Evolutionary conservation across 2,888 invertebrate genomes (phyloP).

Genomic region (Auanema sp.): DNA sequence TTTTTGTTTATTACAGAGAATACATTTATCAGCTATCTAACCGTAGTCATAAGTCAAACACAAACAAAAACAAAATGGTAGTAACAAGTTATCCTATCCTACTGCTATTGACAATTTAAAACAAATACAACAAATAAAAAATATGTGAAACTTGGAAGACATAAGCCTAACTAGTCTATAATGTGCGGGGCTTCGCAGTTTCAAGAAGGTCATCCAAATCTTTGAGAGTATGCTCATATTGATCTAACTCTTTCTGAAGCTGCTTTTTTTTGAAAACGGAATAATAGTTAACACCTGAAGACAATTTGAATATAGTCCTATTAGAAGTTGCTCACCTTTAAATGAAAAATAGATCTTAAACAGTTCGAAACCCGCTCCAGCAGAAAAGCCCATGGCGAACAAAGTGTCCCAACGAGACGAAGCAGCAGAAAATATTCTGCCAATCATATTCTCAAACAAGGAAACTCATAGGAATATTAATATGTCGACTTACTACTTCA

Average conservation of each 20-base stretch:
- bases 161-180: background rate
- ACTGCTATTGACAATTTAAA: no score
- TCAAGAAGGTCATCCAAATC: conserved; percentile 46
- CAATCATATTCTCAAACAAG: conserved; percentile 12
- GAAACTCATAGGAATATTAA: background rate
- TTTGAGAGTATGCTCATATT: conserved; percentile 48
- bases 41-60: no score
- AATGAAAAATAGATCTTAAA: conserved; percentile 56
- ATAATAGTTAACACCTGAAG: conserved; percentile 56
- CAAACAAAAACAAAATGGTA: no score
- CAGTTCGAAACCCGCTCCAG: conserved; percentile 58
- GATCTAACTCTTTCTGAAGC: conserved; percentile 50
- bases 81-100: no score
- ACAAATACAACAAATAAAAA: no score
- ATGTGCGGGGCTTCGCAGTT: conserved; percentile 29
- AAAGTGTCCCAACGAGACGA: conserved; percentile 24
- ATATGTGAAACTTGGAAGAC: no score
- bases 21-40: no score
- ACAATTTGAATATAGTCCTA: conserved; percentile 19
- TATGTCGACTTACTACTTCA: conserved; percentile 17
- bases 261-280: conserved; percentile 55
- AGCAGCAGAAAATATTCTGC: conserved; percentile 18
- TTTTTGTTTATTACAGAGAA: no score
- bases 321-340: conserved; percentile 27
- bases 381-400: conserved; percentile 45